Evolutionary conservation across 2,888 invertebrate species (phyloP), one percentile per base, ranked within the genome.

Genomic region (Eristalis arbustorum): DNA sequence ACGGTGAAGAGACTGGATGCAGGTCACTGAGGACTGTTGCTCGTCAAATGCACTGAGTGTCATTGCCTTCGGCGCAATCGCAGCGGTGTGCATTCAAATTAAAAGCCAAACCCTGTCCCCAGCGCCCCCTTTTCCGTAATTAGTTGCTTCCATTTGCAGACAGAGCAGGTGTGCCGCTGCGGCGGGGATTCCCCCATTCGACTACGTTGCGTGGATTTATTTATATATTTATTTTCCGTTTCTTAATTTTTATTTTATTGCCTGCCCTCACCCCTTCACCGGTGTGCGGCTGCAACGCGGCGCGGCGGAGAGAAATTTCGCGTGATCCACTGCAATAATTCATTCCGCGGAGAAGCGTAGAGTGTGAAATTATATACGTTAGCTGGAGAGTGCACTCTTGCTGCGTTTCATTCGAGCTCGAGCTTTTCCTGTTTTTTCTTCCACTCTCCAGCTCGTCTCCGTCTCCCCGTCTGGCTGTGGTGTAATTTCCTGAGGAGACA

Each of bases 301-400:
- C 8, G 49, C 1, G 49, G 18, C 3, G 49, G 6, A 8, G 88
- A 88, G 84, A 88, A 88, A 80, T 84, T 88, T 88, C 79, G 88
- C 88, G 88, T 88, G 88, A 59, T 73, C 31, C 69, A 57, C 76
- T 57, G 88, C 84, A 80, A 88, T 88, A 80, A 88, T 73, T 88
- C 84, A 88, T 79, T 76, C 34, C 31, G 57, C 56, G 76, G 78
- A 78, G 76, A 82, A 78, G 85, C 88, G 89, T 82, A 88, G 85
- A 88, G 89, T 89, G 89, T 89, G 89, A 89, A 89, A 89, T 89
- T 89, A 88, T 89, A 89, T 89, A 88, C 85, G 78, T 88, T 85
- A 79, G 83, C 75, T 88, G 84, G 78, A 88, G 25, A 88, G 18
- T 89, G 85, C 81, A 81, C 81, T 81, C 49, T 49, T 49, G n/a